A percentile compares a stretch with the other conserved stretches of the same genome.
Conservation (phyloP, 2,888 invertebrate species). For the Hipparchia semele region DNA sequence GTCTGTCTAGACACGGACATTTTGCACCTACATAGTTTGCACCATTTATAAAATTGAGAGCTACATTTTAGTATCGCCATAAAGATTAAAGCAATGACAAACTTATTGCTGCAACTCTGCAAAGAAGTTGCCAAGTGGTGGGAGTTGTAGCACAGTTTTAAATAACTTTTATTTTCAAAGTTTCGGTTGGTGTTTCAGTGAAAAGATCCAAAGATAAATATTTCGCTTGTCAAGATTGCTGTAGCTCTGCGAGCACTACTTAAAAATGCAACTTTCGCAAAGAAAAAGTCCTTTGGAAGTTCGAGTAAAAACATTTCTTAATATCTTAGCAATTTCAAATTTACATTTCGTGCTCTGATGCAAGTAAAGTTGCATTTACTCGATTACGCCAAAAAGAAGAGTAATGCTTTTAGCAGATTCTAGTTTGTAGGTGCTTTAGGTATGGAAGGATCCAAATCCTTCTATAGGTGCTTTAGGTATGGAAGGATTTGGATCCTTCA, state of each 20-base stretch:
- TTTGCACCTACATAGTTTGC: not conserved
- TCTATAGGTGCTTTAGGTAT: too few relatives aligned
- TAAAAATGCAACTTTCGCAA: not conserved
- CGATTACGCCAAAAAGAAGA: too few relatives aligned
- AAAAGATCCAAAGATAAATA: constrained; percentile 23
- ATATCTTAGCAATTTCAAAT: not conserved
- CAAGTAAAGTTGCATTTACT: constrained; percentile 1
- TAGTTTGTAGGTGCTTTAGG: not conserved
- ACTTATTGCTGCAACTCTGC: constrained; percentile 30
- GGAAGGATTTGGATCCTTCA: too few relatives aligned
- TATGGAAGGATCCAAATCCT: not conserved
- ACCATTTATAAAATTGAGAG: constrained; percentile 10
- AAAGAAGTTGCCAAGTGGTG: constrained; percentile 13
- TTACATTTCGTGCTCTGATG: not conserved
- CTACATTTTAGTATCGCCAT: constrained; percentile 5
- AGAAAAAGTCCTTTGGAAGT: not conserved
- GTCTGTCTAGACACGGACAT: not conserved
- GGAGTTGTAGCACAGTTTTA: not conserved
- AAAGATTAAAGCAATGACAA: constrained; percentile 12
- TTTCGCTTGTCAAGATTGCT: constrained; percentile 21
- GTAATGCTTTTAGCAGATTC: too few relatives aligned
- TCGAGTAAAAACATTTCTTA: not conserved
- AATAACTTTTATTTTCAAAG: constrained; percentile 19
- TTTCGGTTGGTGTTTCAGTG: not conserved
- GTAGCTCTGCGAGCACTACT: not conserved